These are phyloP conservation scores for Temnothorax unifasciatus DNA, from an alignment of 2,888 invertebrate species.

Conservation along the genomic window DNA sequence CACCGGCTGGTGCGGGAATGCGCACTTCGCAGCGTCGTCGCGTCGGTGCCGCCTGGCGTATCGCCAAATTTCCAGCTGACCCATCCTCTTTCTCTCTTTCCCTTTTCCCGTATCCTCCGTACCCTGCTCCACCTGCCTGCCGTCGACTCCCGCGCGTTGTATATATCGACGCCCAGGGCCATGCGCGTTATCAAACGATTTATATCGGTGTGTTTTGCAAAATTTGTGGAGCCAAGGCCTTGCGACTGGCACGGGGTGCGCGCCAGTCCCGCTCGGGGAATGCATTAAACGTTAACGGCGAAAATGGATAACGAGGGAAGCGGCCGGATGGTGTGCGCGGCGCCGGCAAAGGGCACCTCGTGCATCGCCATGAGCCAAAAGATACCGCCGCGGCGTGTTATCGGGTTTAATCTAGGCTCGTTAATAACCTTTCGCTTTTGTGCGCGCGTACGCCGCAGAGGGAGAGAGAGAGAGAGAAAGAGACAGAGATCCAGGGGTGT, in stretches of 20 bases:
- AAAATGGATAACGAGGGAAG: constrained; percentile 73
- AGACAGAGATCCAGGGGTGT: constrained; percentile 17
- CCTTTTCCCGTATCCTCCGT: not conserved
- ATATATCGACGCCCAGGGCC: constrained; percentile 80
- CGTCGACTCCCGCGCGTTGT: constrained; percentile 49
- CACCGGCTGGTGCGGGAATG: constrained; percentile 58
- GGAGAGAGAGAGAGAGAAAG: too few relatives aligned
- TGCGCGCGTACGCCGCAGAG: constrained; percentile 24
- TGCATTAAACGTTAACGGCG: constrained; percentile 71
- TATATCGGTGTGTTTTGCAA: constrained; percentile 83
- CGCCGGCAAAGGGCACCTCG: constrained; percentile 48
- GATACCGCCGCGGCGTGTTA: constrained; percentile 71
- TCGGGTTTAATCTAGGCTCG: constrained; percentile 70
- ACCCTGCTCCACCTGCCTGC: constrained; percentile 10
- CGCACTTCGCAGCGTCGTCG: constrained; percentile 61
- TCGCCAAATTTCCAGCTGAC: constrained; percentile 79
- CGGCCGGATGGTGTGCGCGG: not conserved
- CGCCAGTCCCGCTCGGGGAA: constrained; percentile 45
- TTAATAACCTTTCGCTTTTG: constrained; percentile 62
- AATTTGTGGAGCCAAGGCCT: constrained; percentile 79
- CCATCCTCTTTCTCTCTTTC: constrained; percentile 8
- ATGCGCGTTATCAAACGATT: constrained; percentile 82
- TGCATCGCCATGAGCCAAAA: constrained; percentile 68
- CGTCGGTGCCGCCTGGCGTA: constrained; percentile 69
- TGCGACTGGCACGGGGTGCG: constrained; percentile 68